Evolutionary conservation across 2,797 vertebrate genomes (phyloP).

Genomic region (Karalla daura): DNA sequence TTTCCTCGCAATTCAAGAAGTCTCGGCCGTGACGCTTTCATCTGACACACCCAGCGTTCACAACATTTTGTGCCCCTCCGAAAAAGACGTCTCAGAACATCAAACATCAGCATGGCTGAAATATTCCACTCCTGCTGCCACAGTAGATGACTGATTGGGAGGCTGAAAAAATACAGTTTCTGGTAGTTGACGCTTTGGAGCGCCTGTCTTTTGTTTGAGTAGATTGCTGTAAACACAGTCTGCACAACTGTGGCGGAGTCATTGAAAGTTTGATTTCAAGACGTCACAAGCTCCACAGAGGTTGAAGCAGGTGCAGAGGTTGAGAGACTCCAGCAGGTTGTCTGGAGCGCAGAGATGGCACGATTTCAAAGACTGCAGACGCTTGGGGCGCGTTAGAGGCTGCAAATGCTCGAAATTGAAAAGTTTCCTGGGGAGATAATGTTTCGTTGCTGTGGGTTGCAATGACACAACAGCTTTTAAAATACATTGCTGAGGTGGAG

Average conservation of each 20-base stretch:
- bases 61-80: conserved; percentile 4
- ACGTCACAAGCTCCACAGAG: conserved; percentile 4
- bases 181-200: background rate
- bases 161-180: background rate
- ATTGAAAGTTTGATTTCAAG: background rate
- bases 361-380: conserved; percentile 19
- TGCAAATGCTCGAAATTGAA: conserved; percentile 26
- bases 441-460: conserved; percentile 10
- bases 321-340: conserved; percentile 5
- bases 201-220: background rate
- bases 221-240: background rate
- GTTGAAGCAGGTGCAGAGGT: background rate
- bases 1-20: conserved; percentile 6
- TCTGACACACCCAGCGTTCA: conserved; percentile 12
- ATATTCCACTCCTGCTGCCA: background rate
- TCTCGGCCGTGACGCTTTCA: background rate
- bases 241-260: background rate
- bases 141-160: background rate
- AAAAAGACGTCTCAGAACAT: conserved; percentile 8
- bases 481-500: background rate
- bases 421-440: conserved; percentile 37
- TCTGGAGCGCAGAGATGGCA: background rate
- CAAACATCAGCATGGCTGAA: background rate
- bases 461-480: conserved; percentile 18
- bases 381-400: conserved; percentile 19